Evolutionary conservation across 2,113 vertebrate species (phyloP), one percentile per base, ranked within the genome.

Genomic region (Himantopus leucocephalus): DNA sequence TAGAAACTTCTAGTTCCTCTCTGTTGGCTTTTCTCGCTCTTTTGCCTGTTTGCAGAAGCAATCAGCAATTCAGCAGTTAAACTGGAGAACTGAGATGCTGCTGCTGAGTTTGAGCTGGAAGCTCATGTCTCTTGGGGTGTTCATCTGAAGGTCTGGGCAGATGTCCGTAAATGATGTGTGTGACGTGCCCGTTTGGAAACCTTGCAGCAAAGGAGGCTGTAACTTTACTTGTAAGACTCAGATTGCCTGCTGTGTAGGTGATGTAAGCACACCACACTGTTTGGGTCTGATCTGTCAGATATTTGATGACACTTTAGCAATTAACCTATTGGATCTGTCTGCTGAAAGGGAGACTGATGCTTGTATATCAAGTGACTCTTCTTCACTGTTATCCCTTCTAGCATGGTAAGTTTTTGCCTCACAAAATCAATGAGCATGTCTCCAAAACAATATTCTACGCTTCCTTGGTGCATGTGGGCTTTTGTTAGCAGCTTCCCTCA

Each of bases 201-300:
- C 24, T 93, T 82, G 59, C 3, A 6, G 55, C 47, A 56, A 68
- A 81, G 76, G 63, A 39, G 27, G 10, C 66, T 71, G 34, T 71
- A 88, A 82, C 39, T 84, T 90, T 37, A 27, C 70, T 91, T 83
- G 76, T 41, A 60, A 84, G 84, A 14, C 34, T 92, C 43, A 5
- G 30, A n/a, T 41, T 64, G 75, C 47, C 53, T 63, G 50, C 39
- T 70, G 66, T 0, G 6, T 55, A 47, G 66, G 76, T 95, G 79
- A 59, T 73, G 48, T 88, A 29, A 80, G 71, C 50, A 56, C 32
- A 48, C 18, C 37, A 11, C 0, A 2, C n/a, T 5, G 0, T 81
- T 96, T 81, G 73, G 39, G 73, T 86, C 72, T 91, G 73, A 50
- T 77, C 68, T 52, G 60, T 67, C 52, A 70, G 60, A 43, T 89